Base-by-base conservation (phyloP, 2,113 vertebrate species). In the Nesospiza acunhae region DNA sequence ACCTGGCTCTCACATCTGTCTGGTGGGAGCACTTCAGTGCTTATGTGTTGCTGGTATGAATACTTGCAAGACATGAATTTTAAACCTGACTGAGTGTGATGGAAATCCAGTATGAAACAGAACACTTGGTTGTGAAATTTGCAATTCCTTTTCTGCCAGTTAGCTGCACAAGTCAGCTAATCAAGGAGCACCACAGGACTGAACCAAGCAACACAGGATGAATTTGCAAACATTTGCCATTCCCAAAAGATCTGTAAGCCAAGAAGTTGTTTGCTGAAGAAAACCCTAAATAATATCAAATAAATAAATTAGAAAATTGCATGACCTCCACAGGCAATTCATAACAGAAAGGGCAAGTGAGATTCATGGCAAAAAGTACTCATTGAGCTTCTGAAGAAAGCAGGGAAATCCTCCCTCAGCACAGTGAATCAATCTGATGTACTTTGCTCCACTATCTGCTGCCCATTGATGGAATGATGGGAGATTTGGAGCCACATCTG, bases 1-100 rank as follows among this genome's bases (percentile, higher is more conserved):
- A 94, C 95, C 93, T 7, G 8, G 44, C 91, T 95, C 87, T 94
- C 77, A 81, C 87, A 94, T 91, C 81, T 91, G 94, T 59, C 96
- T 95, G 74, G 84, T 87, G 89, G 91, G 94, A 97, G 62, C 93
- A 91, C 84, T 93, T 84, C 76, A 64, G 60, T 44, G 69, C 56
- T 86, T 59, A 52, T 58, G 84, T 82, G 93, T 89, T 84, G 86
- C 66, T 95, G 4, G 0, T 94, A 52, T 50, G 90, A 77, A 88
- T 83, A 30, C 83, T 77, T 47, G 68, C 83, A 94, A 92, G 88
- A 74, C 2, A 7, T 42, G 73, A 92, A 92, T 95, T 94, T 97
- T 82, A 87, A 97, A 95, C 56, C 28, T 53, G 84, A 37, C 59
- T 93, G 91, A 75, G 22, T 52, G 69, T 37, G 83, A 84, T 52